Percentiles rank a stretch among this genome's conserved stretches.
phyloP scores from a whole-genome alignment of 2,797 vertebrate species.

The Channallabes apus region DNA sequence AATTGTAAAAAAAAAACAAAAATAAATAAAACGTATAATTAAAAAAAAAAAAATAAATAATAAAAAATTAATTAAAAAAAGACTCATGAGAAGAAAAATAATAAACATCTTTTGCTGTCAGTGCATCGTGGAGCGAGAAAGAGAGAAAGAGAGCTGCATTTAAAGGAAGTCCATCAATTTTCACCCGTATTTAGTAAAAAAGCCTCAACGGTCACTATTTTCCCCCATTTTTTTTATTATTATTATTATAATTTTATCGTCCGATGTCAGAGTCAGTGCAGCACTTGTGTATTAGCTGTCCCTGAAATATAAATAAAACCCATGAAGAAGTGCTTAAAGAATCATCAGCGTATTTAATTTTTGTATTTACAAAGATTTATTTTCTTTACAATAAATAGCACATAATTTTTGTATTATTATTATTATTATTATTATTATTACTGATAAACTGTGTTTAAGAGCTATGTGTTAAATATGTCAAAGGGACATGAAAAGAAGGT shows the following conservation, averaged over 20 bases:
- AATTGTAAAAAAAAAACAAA: conserved; percentile 35
- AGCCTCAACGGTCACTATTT: background rate
- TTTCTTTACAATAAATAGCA: conserved; percentile 86
- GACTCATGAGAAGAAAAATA: conserved; percentile 53
- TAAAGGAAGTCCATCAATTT: conserved; percentile 51
- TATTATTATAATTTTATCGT: background rate
- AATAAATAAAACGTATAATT: background rate
- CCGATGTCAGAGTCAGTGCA: conserved; percentile 82
- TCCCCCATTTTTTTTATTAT: conserved; percentile 66
- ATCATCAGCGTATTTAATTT: conserved; percentile 90
- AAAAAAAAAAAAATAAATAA: conserved; percentile 13
- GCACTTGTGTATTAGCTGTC: conserved; percentile 84
- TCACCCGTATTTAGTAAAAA: conserved; percentile 76
- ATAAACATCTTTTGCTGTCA: conserved; percentile 87
- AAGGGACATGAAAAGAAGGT: conserved; percentile 75
- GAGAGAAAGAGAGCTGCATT: conserved; percentile 79
- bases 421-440: conserved; percentile 69
- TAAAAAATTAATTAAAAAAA: conserved; percentile 30
- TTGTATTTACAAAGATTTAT: conserved; percentile 88
- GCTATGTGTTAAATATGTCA: conserved; percentile 80
- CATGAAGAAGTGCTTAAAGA: conserved; percentile 74
- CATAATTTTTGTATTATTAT: conserved; percentile 81
- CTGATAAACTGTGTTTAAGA: conserved; percentile 88
- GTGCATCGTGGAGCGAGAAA: conserved; percentile 80
- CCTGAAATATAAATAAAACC: conserved; percentile 67